Percentiles rank a stretch among this genome's conserved stretches.
Evolutionary conservation across 2,113 vertebrate species (phyloP).

Genomic region (Notiomystis cincta): DNA sequence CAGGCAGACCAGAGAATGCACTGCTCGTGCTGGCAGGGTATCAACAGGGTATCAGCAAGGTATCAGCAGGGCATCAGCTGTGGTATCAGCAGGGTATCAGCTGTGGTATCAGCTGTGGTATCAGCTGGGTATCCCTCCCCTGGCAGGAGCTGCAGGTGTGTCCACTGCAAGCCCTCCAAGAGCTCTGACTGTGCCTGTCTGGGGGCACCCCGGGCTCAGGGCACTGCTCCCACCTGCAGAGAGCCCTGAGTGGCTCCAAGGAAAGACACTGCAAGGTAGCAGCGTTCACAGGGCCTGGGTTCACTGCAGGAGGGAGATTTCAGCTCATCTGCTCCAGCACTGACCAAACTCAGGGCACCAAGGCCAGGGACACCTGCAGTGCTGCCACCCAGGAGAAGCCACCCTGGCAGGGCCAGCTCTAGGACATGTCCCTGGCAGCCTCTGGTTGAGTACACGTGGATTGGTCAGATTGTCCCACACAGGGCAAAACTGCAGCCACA

Average conservation of each 20-base stretch:
- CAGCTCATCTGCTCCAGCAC: neutral
- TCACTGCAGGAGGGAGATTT: neutral
- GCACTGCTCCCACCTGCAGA: neutral
- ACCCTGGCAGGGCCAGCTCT: neutral
- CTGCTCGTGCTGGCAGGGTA: neutral
- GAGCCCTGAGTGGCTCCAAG: neutral
- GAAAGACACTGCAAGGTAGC: too few species aligned
- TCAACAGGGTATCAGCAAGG: too few species aligned
- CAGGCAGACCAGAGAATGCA: neutral
- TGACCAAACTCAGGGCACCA: neutral
- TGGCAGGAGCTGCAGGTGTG: neutral
- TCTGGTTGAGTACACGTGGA: neutral
- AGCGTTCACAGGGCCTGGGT: rapidly evolving
- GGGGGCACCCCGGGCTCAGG: neutral
- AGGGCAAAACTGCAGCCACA: neutral
- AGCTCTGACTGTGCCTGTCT: neutral
- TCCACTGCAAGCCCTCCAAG: neutral
- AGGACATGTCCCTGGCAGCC: neutral
- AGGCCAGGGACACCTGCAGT: neutral
- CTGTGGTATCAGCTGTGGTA: too few species aligned
- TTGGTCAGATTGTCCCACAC: neutral
- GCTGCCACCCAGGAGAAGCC: neutral
- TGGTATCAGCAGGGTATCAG: too few species aligned
- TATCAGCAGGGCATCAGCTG: too few species aligned
- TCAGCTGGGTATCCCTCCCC: too few species aligned